These are phyloP conservation scores for Danionella cerebrum DNA, from an alignment of 2,113 vertebrate genomes.

Conservation along the genomic window DNA sequence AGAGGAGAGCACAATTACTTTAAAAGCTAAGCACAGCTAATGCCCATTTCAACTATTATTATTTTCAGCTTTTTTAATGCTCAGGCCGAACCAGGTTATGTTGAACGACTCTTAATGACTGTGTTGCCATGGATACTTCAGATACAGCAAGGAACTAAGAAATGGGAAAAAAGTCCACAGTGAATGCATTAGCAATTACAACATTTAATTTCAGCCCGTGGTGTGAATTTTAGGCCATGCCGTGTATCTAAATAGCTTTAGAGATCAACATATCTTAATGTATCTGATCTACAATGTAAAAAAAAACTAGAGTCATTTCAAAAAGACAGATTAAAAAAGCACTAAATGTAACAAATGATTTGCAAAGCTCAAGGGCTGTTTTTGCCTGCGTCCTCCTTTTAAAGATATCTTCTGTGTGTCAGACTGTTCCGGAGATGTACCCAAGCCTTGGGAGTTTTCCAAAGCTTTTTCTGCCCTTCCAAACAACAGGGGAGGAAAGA, in stretches of 20 bases:
- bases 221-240: background rate
- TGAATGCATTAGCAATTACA: slow-evolving; percentile 26
- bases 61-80: slow-evolving; percentile 27
- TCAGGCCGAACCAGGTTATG: slow-evolving; percentile 28
- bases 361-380: slow-evolving; percentile 1
- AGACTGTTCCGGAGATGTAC: slow-evolving; percentile 27
- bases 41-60: slow-evolving; percentile 28
- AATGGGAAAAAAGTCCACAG: background rate
- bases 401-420: slow-evolving; percentile 7
- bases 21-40: slow-evolving; percentile 29
- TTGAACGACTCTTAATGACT: slow-evolving; percentile 33
- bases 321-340: too few relatives aligned
- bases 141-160: slow-evolving; percentile 29
- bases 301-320: too few relatives aligned
- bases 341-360: slow-evolving; percentile 16
- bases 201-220: background rate
- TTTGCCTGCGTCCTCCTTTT: background rate
- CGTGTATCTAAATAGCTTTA: background rate
- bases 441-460: slow-evolving; percentile 52
- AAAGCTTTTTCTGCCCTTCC: slow-evolving; percentile 58
- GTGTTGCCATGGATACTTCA: slow-evolving; percentile 44
- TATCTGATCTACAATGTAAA: too few relatives aligned
- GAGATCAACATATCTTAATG: background rate
- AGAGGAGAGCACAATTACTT: slow-evolving; percentile 31
- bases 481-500: slow-evolving; percentile 64